Base-by-base conservation (phyloP, 2,113 vertebrate species). In the Coturnix japonica region DNA sequence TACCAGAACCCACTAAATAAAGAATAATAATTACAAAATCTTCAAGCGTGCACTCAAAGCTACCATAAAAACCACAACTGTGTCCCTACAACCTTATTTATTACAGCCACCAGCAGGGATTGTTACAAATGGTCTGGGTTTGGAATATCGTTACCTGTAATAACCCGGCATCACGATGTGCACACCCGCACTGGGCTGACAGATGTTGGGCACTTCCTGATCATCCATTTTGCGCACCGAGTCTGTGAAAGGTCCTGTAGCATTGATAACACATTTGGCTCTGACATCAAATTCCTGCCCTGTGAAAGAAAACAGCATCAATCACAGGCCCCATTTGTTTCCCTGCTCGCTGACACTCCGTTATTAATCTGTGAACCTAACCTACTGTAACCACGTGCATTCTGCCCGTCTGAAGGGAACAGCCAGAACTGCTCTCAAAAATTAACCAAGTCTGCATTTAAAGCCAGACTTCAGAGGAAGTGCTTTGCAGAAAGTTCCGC, bases 251-350 rank as follows among this genome's bases (percentile, higher is more conserved):
- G 98, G 98, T 97, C 98, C 99, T 11, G 98, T 99, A 85, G 98
- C 99, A 97, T 99, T 99, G 99, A 99, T 99, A 98, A 99, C 99
- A 97, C 99, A 99, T 97, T 99, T 99, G 98, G 99, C 99, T 98
- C 97, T 98, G 98, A 99, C 98, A 97, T 99, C 98, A 98, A 99
- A 99, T 96, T 99, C 98, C 97, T 99, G 97, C 98, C 99, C 99
- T 99, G 98, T 90, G 97, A 98, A 98, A 98, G 98, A 98, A 98
- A 98, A 98, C 98, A 98, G 98, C 90, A 98, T 98, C 98, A 97
- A 98, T 98, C 98, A 98, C 97, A 88, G 74, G 93, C 94, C 91
- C 96, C 95, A 94, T 98, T 98, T 98, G 97, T 89, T 97, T 98
- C 97, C 97, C 97, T 87, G 97, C 95, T 97, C 97, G 28, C 97